Conservation (phyloP, 2,888 invertebrate species). For the Buathra laborator region DNA sequence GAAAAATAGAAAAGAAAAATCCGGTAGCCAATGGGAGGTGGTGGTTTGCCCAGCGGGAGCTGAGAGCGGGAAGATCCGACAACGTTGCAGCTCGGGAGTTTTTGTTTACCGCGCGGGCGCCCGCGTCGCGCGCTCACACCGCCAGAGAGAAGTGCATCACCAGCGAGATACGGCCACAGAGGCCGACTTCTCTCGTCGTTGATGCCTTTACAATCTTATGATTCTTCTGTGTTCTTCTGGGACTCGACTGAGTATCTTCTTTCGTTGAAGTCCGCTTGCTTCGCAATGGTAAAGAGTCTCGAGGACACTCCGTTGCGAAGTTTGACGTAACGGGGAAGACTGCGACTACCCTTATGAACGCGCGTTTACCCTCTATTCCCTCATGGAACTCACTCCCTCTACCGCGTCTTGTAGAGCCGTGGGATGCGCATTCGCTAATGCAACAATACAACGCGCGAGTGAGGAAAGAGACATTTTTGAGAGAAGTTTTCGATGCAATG, state of each 20-base stretch:
- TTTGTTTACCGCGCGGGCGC: constrained; percentile 82
- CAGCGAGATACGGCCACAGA: constrained; percentile 37
- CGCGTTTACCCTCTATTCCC: constrained; percentile 13
- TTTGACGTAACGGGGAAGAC: background rate
- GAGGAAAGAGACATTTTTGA: constrained; percentile 20
- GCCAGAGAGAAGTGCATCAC: constrained; percentile 73
- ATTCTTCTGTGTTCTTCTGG: constrained; percentile 15
- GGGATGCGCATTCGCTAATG: background rate
- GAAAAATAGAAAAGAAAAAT: constrained; percentile 79
- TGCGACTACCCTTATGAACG: constrained; percentile 11
- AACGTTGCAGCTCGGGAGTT: constrained; percentile 82
- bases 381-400: too few species aligned
- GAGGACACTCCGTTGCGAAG: background rate
- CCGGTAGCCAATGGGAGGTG: constrained; percentile 79
- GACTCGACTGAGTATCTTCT: background rate
- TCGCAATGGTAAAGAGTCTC: background rate
- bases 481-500: constrained; percentile 32
- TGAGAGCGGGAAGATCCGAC: constrained; percentile 82
- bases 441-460: too few species aligned
- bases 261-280: too few species aligned
- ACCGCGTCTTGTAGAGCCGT: constrained; percentile 45
- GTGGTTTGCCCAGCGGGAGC: constrained; percentile 70
- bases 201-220: background rate
- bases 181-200: background rate
- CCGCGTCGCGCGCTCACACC: constrained; percentile 64